Evolutionary conservation across 92 coral and sea anemone species (phyloP), one percentile per base, ranked within the genome.

Genomic region (Ricordea florida): DNA sequence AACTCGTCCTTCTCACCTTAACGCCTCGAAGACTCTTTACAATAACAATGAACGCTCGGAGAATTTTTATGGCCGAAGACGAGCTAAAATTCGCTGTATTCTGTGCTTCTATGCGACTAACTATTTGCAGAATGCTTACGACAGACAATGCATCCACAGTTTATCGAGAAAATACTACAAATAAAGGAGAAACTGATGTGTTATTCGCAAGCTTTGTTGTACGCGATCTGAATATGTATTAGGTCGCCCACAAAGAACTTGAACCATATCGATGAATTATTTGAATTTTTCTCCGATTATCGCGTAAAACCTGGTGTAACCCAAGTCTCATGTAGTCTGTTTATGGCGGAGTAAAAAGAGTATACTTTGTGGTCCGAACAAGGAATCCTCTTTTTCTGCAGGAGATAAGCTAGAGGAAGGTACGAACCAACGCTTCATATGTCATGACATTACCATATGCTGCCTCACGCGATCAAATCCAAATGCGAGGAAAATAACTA

Each of bases 171-270:
- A 50, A 31, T 15, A 16, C 22, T 37, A 53, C 25, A 70, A 70
- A 70, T 70, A 51, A 41, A 52, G 64, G 35, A n/a, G n/a, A 70
- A 70, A 38, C 37, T 18, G 37, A 21, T 29, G 41, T 22, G 25
- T 38, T 36, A 46, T 33, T 20, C 1, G 27, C 62, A 46, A 52
- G 55, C 62, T 41, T 68, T 69, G 68, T 77, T 84, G 60, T 66
- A 56, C 50, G 32, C 63, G 72, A 62, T 49, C 80, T 91, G 90
- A 91, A 91, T 91, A 91, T 91, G 97, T 61, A 91, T 91, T 66
- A 91, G 93, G 30, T 64, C 82, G 82, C 79, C 81, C 77, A 73
- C 80, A 73, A 73, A 73, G 80, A 73, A 73, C 58, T 58, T 60
- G 59, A 70, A 73, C 80, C 70, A 73, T 43, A 73, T 58, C 69